phyloP scores from a whole-genome alignment of 2,888 invertebrate species.

The Mellilla xanthometata region DNA sequence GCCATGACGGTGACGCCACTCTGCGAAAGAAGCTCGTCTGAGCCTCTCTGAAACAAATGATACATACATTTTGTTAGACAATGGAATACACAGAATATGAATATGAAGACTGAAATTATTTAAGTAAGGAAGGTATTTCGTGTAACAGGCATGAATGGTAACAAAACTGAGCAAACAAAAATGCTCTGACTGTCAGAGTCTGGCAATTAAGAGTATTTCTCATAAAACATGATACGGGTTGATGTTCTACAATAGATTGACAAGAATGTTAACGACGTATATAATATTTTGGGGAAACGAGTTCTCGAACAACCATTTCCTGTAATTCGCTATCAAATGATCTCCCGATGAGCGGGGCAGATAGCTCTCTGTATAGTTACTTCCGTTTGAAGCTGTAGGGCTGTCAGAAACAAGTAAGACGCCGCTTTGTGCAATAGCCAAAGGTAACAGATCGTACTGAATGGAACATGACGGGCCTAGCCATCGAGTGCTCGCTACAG shows the following conservation, averaged over 20 bases:
- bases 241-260: no score
- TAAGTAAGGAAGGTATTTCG: no score
- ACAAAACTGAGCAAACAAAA: no score
- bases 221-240: no score
- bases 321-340: slow-evolving; percentile 14
- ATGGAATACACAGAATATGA: no score
- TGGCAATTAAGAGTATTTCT: no score
- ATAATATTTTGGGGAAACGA: slow-evolving; percentile 5
- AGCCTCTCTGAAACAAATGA: slow-evolving; percentile 91
- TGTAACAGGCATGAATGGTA: no score
- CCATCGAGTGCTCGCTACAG: slow-evolving; percentile 9
- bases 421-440: slow-evolving; percentile 19
- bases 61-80: slow-evolving; percentile 16
- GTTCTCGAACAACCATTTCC: slow-evolving; percentile 2
- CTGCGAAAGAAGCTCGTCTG: slow-evolving; percentile 98
- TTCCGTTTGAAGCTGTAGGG: slow-evolving; percentile 14
- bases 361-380: slow-evolving; percentile 13
- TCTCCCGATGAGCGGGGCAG: slow-evolving; percentile 5
- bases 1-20: slow-evolving; percentile 96
- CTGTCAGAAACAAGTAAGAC: slow-evolving; percentile 21
- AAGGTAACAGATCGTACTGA: slow-evolving; percentile 21
- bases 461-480: slow-evolving; percentile 13
- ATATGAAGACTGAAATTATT: no score
- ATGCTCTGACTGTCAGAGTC: no score
- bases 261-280: neutral